Evolutionary conservation across 2,888 invertebrate genomes (phyloP).

Genomic region (Cordylochernes scorpioides): DNA sequence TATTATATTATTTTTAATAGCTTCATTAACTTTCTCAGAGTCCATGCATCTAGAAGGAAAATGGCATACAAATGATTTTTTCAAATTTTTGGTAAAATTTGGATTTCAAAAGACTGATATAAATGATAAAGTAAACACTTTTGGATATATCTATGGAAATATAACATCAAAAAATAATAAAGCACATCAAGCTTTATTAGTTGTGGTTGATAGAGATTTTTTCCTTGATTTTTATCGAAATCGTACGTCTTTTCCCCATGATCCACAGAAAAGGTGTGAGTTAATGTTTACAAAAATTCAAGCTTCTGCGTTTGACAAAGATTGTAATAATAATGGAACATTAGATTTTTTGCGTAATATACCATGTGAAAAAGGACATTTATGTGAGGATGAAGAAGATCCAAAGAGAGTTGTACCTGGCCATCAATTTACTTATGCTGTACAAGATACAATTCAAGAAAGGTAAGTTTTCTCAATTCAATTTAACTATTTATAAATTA

Average conservation of each 20-base stretch:
- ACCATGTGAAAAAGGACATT: slow-evolving; percentile 43
- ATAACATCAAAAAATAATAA: slow-evolving; percentile 30
- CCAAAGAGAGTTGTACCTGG: slow-evolving; percentile 55
- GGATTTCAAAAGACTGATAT: slow-evolving; percentile 85
- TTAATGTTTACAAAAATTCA: slow-evolving; percentile 63
- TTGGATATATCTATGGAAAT: slow-evolving; percentile 88
- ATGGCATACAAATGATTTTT: slow-evolving; percentile 8
- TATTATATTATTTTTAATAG: too few relatives aligned
- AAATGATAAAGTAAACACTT: slow-evolving; percentile 52
- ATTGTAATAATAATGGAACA: slow-evolving; percentile 47
- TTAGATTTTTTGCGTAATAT: slow-evolving; percentile 52
- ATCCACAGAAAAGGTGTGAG: slow-evolving; percentile 44
- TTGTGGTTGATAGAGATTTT: slow-evolving; percentile 61
- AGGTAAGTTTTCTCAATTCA: slow-evolving; percentile 35
- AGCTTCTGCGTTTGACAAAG: slow-evolving; percentile 50
- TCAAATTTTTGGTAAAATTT: slow-evolving; percentile 43
- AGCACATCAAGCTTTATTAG: slow-evolving; percentile 32
- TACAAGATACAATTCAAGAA: slow-evolving; percentile 63
- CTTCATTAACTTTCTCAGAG: too few relatives aligned
- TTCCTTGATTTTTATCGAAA: slow-evolving; percentile 73
- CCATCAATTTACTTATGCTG: slow-evolving; percentile 76
- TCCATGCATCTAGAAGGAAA: slow-evolving; percentile 9
- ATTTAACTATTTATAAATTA: too few relatives aligned
- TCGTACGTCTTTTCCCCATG: slow-evolving; percentile 29
- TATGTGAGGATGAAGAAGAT: slow-evolving; percentile 65